A percentile compares a stretch with the other conserved stretches of the same genome.
These are phyloP conservation scores for Dasysyrphus tricinctus DNA, from an alignment of 2,888 invertebrate genomes.

Conservation along the genomic window DNA sequence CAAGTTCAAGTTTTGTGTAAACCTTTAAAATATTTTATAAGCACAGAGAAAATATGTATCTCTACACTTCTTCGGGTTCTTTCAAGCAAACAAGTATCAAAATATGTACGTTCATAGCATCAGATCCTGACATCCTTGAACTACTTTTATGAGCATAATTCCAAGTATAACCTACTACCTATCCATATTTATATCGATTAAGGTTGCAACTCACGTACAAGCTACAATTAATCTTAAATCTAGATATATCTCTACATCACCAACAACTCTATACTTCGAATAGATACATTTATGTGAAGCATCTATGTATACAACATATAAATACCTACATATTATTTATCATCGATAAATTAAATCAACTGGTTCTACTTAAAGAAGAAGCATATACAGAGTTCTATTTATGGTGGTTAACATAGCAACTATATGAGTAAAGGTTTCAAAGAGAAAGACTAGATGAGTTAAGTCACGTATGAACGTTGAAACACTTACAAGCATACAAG, in stretches of 20 bases:
- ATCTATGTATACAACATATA: background rate
- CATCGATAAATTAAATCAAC: slow-evolving; percentile 17
- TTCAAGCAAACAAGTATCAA: background rate
- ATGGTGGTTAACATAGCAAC: slow-evolving; percentile 1
- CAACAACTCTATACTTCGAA: background rate
- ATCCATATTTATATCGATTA: background rate
- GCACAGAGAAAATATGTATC: too few relatives aligned
- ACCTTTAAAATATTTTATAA: too few relatives aligned
- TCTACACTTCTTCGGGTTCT: too few relatives aligned
- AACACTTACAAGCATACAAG: too few relatives aligned
- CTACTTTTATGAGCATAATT: slow-evolving; percentile 5
- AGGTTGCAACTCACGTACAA: slow-evolving; percentile 16
- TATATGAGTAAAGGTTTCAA: slow-evolving; percentile 6
- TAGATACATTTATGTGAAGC: background rate
- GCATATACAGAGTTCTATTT: slow-evolving; percentile 11
- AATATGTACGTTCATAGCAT: background rate
- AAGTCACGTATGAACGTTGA: slow-evolving; percentile 22
- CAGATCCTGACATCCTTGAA: slow-evolving; percentile 23
- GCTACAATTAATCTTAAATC: slow-evolving; percentile 10
- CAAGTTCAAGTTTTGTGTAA: too few relatives aligned
- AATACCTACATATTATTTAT: background rate
- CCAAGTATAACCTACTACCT: background rate
- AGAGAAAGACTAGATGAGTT: slow-evolving; percentile 10
- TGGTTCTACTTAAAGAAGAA: slow-evolving; percentile 27
- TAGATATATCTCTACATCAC: background rate